Conservation (phyloP, 2,888 invertebrate species). For the Liodrosophila aerea region DNA sequence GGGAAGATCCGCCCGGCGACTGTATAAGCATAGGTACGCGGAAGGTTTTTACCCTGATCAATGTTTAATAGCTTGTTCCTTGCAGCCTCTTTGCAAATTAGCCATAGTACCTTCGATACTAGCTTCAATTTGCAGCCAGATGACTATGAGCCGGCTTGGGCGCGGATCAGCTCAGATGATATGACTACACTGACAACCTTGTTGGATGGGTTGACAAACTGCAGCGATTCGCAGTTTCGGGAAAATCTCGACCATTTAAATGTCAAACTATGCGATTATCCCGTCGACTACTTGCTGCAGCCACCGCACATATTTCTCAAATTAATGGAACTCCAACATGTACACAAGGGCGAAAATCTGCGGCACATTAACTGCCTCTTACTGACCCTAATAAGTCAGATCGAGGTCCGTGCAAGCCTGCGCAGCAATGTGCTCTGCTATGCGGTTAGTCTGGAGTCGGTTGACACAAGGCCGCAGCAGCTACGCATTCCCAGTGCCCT, state of each 20-base stretch:
- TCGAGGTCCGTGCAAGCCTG: conserved; percentile 64
- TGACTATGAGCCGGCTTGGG: conserved; percentile 79
- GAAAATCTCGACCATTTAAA: conserved; percentile 71
- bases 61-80: not conserved
- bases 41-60: too few species aligned
- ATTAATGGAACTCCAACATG: conserved; percentile 61
- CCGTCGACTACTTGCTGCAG: conserved; percentile 81
- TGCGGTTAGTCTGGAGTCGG: conserved; percentile 12
- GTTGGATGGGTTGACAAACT: conserved; percentile 46
- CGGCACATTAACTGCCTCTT: conserved; percentile 59
- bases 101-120: not conserved
- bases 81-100: conserved; percentile 14
- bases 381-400: conserved; percentile 47
- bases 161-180: conserved; percentile 67
- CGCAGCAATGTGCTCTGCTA: conserved; percentile 50
- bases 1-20: not conserved
- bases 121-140: conserved; percentile 8
- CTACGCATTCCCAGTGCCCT: conserved; percentile 64
- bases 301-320: conserved; percentile 78
- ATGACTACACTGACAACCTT: conserved; percentile 71
- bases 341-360: conserved; percentile 23
- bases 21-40: conserved; percentile 15
- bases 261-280: conserved; percentile 79
- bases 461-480: conserved; percentile 32
- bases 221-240: conserved; percentile 51